Base-by-base conservation (phyloP, 2,113 vertebrate species). In the Tonatia bakeri region DNA sequence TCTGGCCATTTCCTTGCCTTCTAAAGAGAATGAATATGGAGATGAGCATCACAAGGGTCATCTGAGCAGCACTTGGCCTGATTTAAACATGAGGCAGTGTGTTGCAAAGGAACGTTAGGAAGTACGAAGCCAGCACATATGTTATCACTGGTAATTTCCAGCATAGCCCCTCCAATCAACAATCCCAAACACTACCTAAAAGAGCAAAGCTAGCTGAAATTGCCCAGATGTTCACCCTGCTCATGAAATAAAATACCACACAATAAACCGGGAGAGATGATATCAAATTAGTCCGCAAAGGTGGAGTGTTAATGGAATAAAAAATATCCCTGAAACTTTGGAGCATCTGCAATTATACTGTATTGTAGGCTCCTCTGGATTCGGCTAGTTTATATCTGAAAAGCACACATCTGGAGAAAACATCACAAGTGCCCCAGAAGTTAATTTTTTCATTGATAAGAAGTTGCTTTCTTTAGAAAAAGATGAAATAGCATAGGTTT, bases 131-230 rank as follows among this genome's bases (percentile, higher is more conserved):
- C 64, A 84, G 56, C n/a, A 7, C 36, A 7, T 36, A 38, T 67
- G 54, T 91, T 64, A 70, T 80, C 77, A n/a, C 56, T 56, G 75
- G 79, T 59, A 22, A n/a, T 28, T 24, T 67, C 7, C 61, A 75
- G 61, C 36, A 10, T 0, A 43, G 40, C n/a, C n/a, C 52, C 72
- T 91, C 91, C 40, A 61, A 87, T 87, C 36, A 73, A 28, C n/a
- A 14, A 54, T 75, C 31, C 33, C 69, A 28, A 84, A 83, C 22
- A 24, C 22, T 19, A 33, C 50, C 61, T 69, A 47, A 67, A 82
- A 70, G 75, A 93, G 73, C 56, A 77, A 79, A 96, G 69, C 36
- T 88, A 75, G 89, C 43, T 75, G 45, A 91, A 95, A 80, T 40
- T 38, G 40, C n/a, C 67, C 91, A 94, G 93, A 75, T 91, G 38